A percentile compares a stretch with the other conserved stretches of the same genome.
These are phyloP conservation scores for Drosophila santomea DNA, from an alignment of 1,140 invertebrate genomes.

Conservation along the genomic window DNA sequence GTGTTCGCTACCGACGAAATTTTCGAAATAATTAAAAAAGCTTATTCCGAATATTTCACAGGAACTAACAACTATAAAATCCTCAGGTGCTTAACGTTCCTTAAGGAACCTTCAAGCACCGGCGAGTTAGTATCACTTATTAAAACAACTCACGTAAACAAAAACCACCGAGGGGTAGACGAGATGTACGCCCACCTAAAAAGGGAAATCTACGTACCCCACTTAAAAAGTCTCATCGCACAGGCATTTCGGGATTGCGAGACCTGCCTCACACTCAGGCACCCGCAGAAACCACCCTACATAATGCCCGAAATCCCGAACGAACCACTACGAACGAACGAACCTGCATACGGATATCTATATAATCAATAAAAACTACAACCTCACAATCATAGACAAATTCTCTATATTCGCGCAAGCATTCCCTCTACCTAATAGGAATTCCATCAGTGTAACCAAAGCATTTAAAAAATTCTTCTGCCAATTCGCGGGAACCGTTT, in stretches of 20 bases:
- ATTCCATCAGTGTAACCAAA: not conserved
- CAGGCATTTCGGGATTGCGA: too few species aligned
- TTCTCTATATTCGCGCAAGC: slow-evolving; percentile 8
- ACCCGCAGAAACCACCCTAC: not conserved
- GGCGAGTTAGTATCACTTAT: too few species aligned
- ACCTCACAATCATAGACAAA: slow-evolving; percentile 1
- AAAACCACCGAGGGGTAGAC: not conserved
- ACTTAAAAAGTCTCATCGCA: too few species aligned
- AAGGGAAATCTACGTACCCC: too few species aligned
- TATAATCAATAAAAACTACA: not conserved
- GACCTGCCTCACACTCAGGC: too few species aligned
- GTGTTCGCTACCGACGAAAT: too few species aligned
- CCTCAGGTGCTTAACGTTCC: too few species aligned
- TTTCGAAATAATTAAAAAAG: not conserved
- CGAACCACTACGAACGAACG: too few species aligned
- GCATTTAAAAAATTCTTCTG: not conserved
- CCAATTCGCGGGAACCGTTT: slow-evolving; percentile 1
- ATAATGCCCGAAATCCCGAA: too few species aligned
- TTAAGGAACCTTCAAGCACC: not conserved
- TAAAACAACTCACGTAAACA: not conserved
- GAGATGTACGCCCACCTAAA: slow-evolving; percentile 3
- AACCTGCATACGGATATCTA: not conserved
- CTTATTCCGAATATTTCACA: slow-evolving; percentile 4
- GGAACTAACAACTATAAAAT: not conserved
- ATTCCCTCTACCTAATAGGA: not conserved